Conservation (phyloP, 2,888 invertebrate genomes). For the Sphaeridia pumilis region DNA sequence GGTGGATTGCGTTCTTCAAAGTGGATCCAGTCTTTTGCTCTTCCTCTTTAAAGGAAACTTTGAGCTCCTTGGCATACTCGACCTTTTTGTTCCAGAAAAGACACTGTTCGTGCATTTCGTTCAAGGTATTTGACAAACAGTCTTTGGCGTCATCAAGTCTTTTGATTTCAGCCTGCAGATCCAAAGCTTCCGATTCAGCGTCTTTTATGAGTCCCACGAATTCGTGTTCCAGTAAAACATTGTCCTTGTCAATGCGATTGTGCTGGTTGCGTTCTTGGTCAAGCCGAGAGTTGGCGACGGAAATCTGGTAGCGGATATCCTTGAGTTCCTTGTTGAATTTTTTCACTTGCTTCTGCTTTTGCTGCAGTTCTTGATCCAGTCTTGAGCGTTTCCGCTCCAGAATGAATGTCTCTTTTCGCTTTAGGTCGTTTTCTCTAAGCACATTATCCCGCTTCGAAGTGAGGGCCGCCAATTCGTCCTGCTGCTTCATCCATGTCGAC, state of each 20-base stretch:
- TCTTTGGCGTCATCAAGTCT: constrained; percentile 55
- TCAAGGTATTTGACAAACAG: constrained; percentile 51
- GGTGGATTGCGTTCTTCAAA: constrained; percentile 33
- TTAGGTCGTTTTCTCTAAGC: constrained; percentile 55
- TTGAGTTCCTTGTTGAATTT: constrained; percentile 51
- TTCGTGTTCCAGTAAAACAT: constrained; percentile 46
- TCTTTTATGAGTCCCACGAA: constrained; percentile 49
- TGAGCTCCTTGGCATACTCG: constrained; percentile 57
- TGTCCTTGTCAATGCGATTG: constrained; percentile 47
- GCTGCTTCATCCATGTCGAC: constrained; percentile 63
- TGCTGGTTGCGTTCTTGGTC: constrained; percentile 47
- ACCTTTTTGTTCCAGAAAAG: constrained; percentile 73
- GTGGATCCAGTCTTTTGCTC: constrained; percentile 25
- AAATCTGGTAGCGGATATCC: constrained; percentile 50
- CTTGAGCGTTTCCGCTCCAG: constrained; percentile 64
- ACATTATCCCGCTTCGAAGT: constrained; percentile 57
- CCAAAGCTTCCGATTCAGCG: constrained; percentile 54
- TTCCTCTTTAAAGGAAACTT: constrained; percentile 55
- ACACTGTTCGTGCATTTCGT: constrained; percentile 44
- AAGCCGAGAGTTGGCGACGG: constrained; percentile 49
- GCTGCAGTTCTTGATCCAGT: constrained; percentile 53
- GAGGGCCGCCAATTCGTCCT: constrained; percentile 57
- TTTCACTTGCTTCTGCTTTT: constrained; percentile 46
- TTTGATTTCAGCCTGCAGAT: constrained; percentile 55
- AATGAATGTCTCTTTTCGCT: constrained; percentile 53